A percentile compares a stretch with the other conserved stretches of the same genome.
Conservation (phyloP, 2,113 vertebrate genomes). For the Ranitomeya imitator region DNA sequence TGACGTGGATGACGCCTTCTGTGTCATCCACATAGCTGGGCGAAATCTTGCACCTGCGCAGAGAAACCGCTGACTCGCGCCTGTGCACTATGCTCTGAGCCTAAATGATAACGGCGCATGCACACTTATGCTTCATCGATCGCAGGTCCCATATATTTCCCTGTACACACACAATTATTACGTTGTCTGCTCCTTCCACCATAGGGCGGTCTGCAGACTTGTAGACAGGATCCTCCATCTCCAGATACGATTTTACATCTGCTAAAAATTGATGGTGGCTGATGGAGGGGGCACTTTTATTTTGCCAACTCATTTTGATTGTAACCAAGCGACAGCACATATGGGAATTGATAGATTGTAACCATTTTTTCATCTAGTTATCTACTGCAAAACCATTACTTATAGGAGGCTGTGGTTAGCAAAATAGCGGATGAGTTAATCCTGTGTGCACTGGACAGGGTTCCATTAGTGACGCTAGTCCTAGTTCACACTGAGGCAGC, state of each 20-base stretch:
- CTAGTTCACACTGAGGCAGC: too few species aligned
- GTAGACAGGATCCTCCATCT: conserved; percentile 58
- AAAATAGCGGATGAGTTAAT: conserved; percentile 48
- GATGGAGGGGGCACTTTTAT: conserved; percentile 69
- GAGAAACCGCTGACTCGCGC: too few species aligned
- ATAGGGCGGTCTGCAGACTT: conserved; percentile 67
- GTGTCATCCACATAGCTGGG: too few species aligned
- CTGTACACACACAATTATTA: too few species aligned
- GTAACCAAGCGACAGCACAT: conserved; percentile 65
- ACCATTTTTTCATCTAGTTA: conserved; percentile 60
- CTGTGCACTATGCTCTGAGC: too few species aligned
- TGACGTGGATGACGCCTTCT: too few species aligned
- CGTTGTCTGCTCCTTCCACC: conserved; percentile 15
- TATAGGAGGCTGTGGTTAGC: conserved; percentile 69
- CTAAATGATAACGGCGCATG: too few species aligned
- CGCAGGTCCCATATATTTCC: too few species aligned
- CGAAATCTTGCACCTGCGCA: too few species aligned
- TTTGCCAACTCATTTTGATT: conserved; percentile 71
- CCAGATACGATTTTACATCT: conserved; percentile 69
- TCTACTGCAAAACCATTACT: conserved; percentile 67
- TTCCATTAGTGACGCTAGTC: not conserved
- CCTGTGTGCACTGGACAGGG: not conserved
- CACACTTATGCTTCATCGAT: too few species aligned
- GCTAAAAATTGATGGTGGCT: conserved; percentile 72
- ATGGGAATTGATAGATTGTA: conserved; percentile 67